These are phyloP conservation scores for Nemotelus pantherinus DNA, from an alignment of 2,888 invertebrate genomes.

Conservation along the genomic window DNA sequence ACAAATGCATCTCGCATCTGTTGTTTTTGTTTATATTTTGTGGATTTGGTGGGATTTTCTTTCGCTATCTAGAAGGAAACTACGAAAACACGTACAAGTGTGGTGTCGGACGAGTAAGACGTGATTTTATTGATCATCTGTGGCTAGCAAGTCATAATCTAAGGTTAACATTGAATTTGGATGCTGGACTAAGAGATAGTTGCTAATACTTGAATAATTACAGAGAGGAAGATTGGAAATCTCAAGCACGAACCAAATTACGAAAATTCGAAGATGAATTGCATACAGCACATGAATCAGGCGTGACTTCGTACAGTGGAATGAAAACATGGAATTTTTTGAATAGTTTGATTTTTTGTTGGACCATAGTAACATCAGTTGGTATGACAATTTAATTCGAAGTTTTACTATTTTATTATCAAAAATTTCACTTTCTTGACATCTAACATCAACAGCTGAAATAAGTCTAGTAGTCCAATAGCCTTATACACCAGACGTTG, in stretches of 20 bases:
- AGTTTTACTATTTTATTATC: slow-evolving; percentile 51
- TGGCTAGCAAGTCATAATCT: slow-evolving; percentile 85
- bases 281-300: slow-evolving; percentile 84
- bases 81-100: slow-evolving; percentile 89
- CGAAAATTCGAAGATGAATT: slow-evolving; percentile 88
- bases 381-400: slow-evolving; percentile 70
- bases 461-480: no score
- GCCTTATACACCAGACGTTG: no score
- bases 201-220: not conserved
- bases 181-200: no score
- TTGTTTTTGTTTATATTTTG: slow-evolving; percentile 77
- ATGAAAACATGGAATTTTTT: slow-evolving; percentile 88
- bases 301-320: slow-evolving; percentile 84
- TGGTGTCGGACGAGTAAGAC: slow-evolving; percentile 84
- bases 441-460: no score
- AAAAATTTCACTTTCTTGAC: slow-evolving; percentile 71
- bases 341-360: slow-evolving; percentile 85
- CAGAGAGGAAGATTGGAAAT: slow-evolving; percentile 90
- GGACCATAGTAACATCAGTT: slow-evolving; percentile 88
- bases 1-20: slow-evolving; percentile 75
- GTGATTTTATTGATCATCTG: slow-evolving; percentile 84
- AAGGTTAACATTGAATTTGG: slow-evolving; percentile 61
- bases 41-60: slow-evolving; percentile 82
- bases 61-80: slow-evolving; percentile 84
- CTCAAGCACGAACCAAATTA: slow-evolving; percentile 80